phyloP scores from a whole-genome alignment of 2,113 vertebrate genomes.

The Rhagologus leucostigma region DNA sequence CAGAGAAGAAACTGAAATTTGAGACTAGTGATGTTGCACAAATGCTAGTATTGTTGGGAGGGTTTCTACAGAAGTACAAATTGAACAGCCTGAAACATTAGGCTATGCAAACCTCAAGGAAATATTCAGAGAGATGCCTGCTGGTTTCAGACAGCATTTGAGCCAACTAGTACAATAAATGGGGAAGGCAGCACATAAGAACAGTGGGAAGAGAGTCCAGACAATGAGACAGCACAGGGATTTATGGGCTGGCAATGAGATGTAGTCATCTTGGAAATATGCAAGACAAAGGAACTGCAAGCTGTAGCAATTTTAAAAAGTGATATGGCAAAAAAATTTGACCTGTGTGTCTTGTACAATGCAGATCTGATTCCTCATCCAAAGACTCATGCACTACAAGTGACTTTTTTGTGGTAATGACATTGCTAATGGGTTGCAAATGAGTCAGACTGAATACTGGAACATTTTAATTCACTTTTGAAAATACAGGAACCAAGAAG shows the following conservation, averaged over 20 bases:
- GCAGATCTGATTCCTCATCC: not conserved
- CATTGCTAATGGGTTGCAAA: not conserved
- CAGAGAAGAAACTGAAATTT: not conserved
- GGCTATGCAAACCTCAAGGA: not conserved
- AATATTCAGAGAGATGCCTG: not conserved
- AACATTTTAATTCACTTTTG: not conserved
- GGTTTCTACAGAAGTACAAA: not conserved
- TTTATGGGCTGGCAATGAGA: not conserved
- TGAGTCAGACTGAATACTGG: not conserved
- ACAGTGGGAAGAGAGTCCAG: not conserved
- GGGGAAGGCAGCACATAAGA: not conserved
- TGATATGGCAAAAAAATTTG: not conserved
- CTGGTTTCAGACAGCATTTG: not conserved
- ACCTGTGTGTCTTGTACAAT: not conserved
- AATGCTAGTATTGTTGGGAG: not conserved
- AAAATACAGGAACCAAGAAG: not conserved
- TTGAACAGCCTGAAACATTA: not conserved
- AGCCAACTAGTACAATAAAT: not conserved
- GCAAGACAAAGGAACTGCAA: not conserved
- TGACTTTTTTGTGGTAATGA: not conserved
- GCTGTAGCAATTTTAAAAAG: not conserved
- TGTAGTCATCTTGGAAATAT: not conserved
- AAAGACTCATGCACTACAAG: not conserved
- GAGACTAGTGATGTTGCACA: not conserved
- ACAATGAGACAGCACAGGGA: not conserved